phyloP scores from a whole-genome alignment of 2,797 vertebrate species.

The Perodicticus potto region DNA sequence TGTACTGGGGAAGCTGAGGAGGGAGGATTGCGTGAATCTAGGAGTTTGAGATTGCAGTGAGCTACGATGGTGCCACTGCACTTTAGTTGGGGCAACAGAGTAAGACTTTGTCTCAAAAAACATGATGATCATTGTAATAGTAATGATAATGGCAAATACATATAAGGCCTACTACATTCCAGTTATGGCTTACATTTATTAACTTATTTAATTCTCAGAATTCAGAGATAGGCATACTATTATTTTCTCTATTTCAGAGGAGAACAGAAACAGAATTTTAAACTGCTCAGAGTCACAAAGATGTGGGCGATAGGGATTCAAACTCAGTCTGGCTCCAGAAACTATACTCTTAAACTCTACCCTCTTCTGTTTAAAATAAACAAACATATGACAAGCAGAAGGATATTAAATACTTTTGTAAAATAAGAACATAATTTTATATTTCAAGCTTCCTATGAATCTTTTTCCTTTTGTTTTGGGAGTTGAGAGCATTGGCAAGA shows the following conservation, averaged over 20 bases:
- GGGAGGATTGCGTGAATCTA: too few species aligned
- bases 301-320: not conserved
- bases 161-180: not conserved
- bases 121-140: not conserved
- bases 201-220: slow-evolving; percentile 15
- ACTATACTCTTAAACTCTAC: not conserved
- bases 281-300: slow-evolving; percentile 14
- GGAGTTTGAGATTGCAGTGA: not conserved
- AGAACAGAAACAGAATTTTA: slow-evolving; percentile 9
- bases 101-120: not conserved
- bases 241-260: not conserved
- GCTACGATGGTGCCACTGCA: not conserved
- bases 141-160: not conserved
- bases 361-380: slow-evolving; percentile 2
- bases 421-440: slow-evolving; percentile 38
- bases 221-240: not conserved
- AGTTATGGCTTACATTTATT: slow-evolving; percentile 8
- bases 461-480: not conserved
- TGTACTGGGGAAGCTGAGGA: not conserved
- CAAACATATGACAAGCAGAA: not conserved
- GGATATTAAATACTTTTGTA: not conserved
- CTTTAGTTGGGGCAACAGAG: not conserved
- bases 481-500: not conserved
- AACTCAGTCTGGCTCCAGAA: not conserved
- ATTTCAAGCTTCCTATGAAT: not conserved